Base-by-base conservation (phyloP, 2,113 vertebrate species). In the Cynocephalus volans region DNA sequence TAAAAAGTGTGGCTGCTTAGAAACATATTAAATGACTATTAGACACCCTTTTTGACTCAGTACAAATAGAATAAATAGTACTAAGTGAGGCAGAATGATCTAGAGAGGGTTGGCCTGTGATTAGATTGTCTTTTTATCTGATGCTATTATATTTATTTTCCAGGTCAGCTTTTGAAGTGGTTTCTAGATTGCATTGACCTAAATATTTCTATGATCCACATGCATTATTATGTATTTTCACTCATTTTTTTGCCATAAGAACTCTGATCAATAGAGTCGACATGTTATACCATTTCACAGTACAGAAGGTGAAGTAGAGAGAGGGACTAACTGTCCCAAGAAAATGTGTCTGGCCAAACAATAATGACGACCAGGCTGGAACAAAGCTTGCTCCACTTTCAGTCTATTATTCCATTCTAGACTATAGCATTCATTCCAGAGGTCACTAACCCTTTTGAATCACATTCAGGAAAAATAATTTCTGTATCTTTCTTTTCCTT, bases 1-100 rank as follows among this genome's bases (percentile, higher is more conserved):
- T n/a, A 95, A 88, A 28, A 82, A 82, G 45, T 52, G 13, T n/a
- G 4, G 36, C 88, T 95, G 41, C 72, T 87, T 93, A 90, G 52
- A 92, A 86, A 81, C 11, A 48, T 11, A 33, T 67, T 60, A 90
- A 60, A 31, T 88, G 28, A n/a, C 10, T 11, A 84, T 45, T 76
- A 65, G 11, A n/a, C 4, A 14, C 10, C 8, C 19, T 73, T 89
- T 90, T 70, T 88, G 52, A 75, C 13, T 82, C 86, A 56, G 45
- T 76, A 15, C 28, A 85, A 93, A 85, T 45, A 94, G 67, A 93
- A 24, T 6, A 83, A 82, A 82, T 81, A 65, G 12, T 62, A 54
- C 2, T 79, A 62, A 62, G 72, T n/a, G 52, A 88, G 26, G 33
- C 62, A 77, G 58, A 89, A 62, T 81, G 12, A 67, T 87, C 58